Conservation (phyloP, 2,888 invertebrate species). For the Strigamia transsilvanica region DNA sequence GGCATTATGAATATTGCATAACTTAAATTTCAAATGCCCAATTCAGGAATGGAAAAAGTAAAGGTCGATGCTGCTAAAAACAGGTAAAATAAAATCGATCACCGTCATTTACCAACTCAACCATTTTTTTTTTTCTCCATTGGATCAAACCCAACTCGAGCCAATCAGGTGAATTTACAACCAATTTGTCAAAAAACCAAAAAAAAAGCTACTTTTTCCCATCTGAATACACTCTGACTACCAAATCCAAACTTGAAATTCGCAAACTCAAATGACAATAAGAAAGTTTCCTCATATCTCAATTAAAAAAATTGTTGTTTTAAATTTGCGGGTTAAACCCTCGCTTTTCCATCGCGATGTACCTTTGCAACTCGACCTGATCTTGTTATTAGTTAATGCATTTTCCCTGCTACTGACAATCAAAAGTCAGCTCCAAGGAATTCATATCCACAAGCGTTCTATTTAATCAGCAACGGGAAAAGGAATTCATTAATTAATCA, state of each 20-base stretch:
- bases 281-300: background rate
- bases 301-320: no score
- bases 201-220: background rate
- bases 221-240: background rate
- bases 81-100: constrained; percentile 29
- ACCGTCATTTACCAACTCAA: background rate
- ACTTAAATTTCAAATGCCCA: background rate
- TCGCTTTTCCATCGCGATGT: background rate
- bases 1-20: background rate
- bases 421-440: constrained; percentile 6
- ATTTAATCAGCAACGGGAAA: background rate
- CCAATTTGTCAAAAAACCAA: constrained; percentile 7
- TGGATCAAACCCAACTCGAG: constrained; percentile 21
- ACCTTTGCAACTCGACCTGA: background rate
- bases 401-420: constrained; percentile 32
- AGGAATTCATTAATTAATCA: constrained; percentile 17
- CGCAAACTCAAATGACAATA: background rate
- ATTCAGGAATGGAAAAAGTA: background rate
- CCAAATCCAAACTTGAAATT: background rate
- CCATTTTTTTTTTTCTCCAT: background rate
- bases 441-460: background rate
- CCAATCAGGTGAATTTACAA: constrained; percentile 14
- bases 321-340: background rate
- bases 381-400: constrained; percentile 36
- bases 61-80: constrained; percentile 10